phyloP scores from a whole-genome alignment of 2,888 invertebrate genomes.

The Drosophila affinis region DNA sequence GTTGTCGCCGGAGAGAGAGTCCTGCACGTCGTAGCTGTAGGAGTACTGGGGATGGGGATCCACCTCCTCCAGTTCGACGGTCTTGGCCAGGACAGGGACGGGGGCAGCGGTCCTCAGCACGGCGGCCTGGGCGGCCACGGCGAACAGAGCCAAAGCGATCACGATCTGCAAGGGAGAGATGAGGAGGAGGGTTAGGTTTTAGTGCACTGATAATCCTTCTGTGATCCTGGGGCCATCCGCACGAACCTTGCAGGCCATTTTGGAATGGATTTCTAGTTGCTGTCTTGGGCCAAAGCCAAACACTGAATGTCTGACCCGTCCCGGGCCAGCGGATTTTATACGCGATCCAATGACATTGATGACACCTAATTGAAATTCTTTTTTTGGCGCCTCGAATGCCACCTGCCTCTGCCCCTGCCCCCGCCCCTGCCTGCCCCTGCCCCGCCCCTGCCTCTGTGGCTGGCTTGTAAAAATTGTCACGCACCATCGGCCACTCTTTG shows the following conservation, averaged over 20 bases:
- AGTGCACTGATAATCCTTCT: conserved; percentile 30
- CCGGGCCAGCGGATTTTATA: conserved; percentile 72
- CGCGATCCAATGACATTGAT: conserved; percentile 76
- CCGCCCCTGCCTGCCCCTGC: neutral
- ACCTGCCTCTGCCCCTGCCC: conserved; percentile 12
- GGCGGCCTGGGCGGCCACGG: conserved; percentile 66
- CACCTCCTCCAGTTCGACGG: conserved; percentile 66
- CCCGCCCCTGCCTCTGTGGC: neutral
- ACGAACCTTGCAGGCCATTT: conserved; percentile 77
- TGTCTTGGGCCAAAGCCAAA: conserved; percentile 62
- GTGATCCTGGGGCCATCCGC: conserved; percentile 22
- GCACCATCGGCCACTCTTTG: conserved; percentile 56
- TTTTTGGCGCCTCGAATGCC: conserved; percentile 45
- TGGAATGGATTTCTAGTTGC: conserved; percentile 32
- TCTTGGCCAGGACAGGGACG: conserved; percentile 61
- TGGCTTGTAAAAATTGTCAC: conserved; percentile 52
- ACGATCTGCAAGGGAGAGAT: conserved; percentile 42
- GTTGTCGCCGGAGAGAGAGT: conserved; percentile 61
- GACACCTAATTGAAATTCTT: conserved; percentile 80
- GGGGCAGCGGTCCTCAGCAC: conserved; percentile 65
- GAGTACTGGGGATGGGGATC: conserved; percentile 69
- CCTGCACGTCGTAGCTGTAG: conserved; percentile 72
- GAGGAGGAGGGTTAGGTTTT: conserved; percentile 1
- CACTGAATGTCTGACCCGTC: conserved; percentile 75
- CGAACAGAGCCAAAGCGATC: conserved; percentile 47